Conservation (phyloP, 2,888 invertebrate species). For the Netelia virgata region DNA sequence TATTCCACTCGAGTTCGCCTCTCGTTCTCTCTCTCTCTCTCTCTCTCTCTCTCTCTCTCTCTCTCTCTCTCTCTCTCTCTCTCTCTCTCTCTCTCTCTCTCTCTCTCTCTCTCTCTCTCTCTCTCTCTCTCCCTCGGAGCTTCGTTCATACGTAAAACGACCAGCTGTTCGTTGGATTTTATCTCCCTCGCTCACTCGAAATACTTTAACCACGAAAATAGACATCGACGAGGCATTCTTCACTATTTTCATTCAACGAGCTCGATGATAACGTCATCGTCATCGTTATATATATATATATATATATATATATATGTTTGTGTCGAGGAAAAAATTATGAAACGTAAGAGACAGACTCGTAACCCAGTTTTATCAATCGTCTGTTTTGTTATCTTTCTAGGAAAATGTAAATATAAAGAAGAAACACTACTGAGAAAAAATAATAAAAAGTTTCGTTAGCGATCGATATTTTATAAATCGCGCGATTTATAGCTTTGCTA, state of each 20-base stretch:
- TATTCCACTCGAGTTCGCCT: background rate
- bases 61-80: background rate
- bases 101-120: conserved; percentile 34
- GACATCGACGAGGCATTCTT: background rate
- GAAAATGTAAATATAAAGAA: too few relatives aligned
- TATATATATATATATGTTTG: background rate
- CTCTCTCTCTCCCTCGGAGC: conserved; percentile 1
- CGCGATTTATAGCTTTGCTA: too few relatives aligned
- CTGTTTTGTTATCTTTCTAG: too few relatives aligned
- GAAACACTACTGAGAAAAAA: too few relatives aligned
- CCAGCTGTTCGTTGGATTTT: conserved; percentile 57
- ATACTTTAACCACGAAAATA: conserved; percentile 12
- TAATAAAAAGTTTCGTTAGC: too few relatives aligned
- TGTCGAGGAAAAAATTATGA: background rate
- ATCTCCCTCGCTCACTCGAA: conserved; percentile 15
- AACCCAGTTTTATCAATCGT: too few relatives aligned
- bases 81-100: background rate
- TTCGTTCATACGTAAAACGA: conserved; percentile 46
- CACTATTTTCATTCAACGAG: conserved; percentile 20
- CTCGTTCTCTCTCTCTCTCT: conserved; percentile 18
- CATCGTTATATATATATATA: background rate
- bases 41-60: conserved; percentile 14
- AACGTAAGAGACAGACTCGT: too few relatives aligned
- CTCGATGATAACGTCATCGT: background rate
- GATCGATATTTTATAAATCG: too few relatives aligned